phyloP scores from a whole-genome alignment of 1,140 invertebrate species.

The Cydia strobilella region DNA sequence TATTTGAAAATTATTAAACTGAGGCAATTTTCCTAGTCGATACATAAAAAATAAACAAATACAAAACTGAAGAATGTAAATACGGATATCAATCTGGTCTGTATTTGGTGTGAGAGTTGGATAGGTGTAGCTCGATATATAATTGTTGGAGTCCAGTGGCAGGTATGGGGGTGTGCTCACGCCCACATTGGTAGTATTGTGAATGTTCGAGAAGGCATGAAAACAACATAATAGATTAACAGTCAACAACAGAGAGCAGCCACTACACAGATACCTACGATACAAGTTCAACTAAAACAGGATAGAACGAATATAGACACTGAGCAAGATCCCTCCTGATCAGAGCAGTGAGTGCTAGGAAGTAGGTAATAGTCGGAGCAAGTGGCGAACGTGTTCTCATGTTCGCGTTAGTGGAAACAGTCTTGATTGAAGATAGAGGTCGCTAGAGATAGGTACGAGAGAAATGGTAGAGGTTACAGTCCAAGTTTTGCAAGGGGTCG shows the following conservation, averaged over 20 bases:
- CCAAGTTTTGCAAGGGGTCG: conserved; percentile 59
- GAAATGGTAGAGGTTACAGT: conserved; percentile 38
- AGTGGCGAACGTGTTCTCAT: conserved; percentile 23
- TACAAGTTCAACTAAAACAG: conserved; percentile 74
- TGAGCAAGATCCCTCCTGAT: conserved; percentile 44
- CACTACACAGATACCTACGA: conserved; percentile 79
- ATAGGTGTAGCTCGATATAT: conserved; percentile 77
- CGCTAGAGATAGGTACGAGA: conserved; percentile 20
- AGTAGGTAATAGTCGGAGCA: conserved; percentile 11
- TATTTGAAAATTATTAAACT: conserved; percentile 34
- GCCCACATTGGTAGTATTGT: conserved; percentile 77
- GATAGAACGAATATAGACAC: conserved; percentile 57
- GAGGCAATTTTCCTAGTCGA: conserved; percentile 27
- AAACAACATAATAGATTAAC: conserved; percentile 78
- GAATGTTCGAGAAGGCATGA: conserved; percentile 79
- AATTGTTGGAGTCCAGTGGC: conserved; percentile 74
- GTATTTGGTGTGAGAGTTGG: conserved; percentile 76
- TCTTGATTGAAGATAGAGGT: conserved; percentile 40
- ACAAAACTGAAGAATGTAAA: conserved; percentile 40
- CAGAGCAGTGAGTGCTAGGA: conserved; percentile 47
- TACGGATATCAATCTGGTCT: conserved; percentile 58
- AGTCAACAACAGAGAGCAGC: conserved; percentile 80
- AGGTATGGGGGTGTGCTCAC: conserved; percentile 73
- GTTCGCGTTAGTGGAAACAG: background rate
- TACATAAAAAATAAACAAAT: conserved; percentile 40